Evolutionary conservation across 2,797 vertebrate species (phyloP), one percentile per base, ranked within the genome.

Genomic region (Phoxinus dragarum): DNA sequence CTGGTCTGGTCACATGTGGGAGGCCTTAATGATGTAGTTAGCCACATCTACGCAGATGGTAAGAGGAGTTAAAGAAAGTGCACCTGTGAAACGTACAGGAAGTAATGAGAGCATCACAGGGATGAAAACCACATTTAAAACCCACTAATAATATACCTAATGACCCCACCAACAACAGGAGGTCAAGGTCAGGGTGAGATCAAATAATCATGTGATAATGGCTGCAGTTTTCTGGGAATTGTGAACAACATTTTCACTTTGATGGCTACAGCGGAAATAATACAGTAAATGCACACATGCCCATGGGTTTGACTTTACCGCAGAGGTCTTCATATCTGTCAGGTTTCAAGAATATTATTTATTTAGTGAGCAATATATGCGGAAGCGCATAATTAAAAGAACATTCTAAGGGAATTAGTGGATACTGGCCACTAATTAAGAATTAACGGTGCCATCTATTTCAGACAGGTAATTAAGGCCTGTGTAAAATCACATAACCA

Each of bases 391-490:
- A 68, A 67, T 64, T 82, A 81, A 73, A 52, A 36, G 36, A 71
- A 61, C 2, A 40, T 72, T 79, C 76, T 31, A 76, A 23, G 34
- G 72, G 52, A 66, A 69, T 87, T 84, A 75, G 47, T 49, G 21
- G 47, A 78, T 38, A 74, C 44, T 21, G 64, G 79, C 80, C 76
- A 59, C 78, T 86, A 80, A 90, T 89, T 88, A 88, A 80, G 71
- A 75, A 86, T 73, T 87, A 82, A 85, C 64, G 12, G 69, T 21
- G 12, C 75, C 77, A 81, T 73, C 82, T 3, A 66, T 74, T 84
- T 84, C 75, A 52, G 84, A 88, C 86, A 85, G 82, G 84, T 81
- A 89, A 88, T 91, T 88, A 88, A 56, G 19, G 36, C 19, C 72
- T 79, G 68, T 42, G 82, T 44, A 54, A 67, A 90, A 82, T 54